Evolutionary conservation across 2,113 vertebrate genomes (phyloP).

Genomic region (Theristicus caerulescens): DNA sequence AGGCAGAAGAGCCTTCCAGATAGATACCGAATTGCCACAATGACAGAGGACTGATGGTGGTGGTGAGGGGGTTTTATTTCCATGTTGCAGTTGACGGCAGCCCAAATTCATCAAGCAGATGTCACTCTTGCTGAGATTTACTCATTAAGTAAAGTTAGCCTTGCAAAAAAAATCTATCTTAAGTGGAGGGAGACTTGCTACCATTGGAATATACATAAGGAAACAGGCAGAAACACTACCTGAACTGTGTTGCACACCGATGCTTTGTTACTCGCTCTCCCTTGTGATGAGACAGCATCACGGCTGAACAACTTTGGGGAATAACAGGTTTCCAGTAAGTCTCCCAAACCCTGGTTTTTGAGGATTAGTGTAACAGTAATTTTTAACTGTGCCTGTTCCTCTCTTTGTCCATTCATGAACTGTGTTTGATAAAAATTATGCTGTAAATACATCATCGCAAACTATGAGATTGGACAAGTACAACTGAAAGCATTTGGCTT

Average conservation of each 20-base stretch:
- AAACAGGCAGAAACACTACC: background rate
- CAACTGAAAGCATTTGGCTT: background rate
- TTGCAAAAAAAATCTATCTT: background rate
- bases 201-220: no score
- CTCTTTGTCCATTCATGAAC: background rate
- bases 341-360: background rate
- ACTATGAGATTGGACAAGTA: background rate
- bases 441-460: background rate
- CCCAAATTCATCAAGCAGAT: background rate
- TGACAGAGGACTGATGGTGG: background rate
- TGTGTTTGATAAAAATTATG: background rate
- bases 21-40: background rate
- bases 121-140: background rate
- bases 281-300: background rate
- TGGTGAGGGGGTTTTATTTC: background rate
- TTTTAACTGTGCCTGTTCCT: background rate
- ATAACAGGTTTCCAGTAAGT: background rate
- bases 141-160: background rate
- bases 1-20: background rate
- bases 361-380: background rate
- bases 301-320: background rate
- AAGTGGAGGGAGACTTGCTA: background rate
- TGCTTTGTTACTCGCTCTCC: background rate
- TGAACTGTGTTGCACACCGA: background rate
- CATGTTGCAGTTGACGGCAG: background rate